Base-by-base conservation (phyloP, 1,140 invertebrate species). In the Aphelenchoides fujianensis region DNA sequence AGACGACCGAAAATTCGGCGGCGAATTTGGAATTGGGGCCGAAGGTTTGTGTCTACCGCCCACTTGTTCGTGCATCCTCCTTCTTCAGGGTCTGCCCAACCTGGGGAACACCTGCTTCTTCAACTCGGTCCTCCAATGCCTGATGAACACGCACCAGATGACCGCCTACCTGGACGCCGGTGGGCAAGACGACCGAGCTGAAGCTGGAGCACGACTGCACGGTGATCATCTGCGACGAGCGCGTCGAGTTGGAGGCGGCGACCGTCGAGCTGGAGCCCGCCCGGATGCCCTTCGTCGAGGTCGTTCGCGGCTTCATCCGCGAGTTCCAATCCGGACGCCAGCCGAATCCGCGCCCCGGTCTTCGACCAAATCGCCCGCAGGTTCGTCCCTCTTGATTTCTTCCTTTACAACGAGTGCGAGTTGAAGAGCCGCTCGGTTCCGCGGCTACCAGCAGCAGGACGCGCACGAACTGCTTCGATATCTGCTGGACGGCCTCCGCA, bases 91-190 rank as follows among this genome's bases (percentile, higher is more conserved):
- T n/a, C n/a, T n/a, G n/a, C n/a, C n/a, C n/a, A n/a, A n/a, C n/a
- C n/a, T n/a, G n/a, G 94, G 94, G 68, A 95, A 96, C 83, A 96
- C 94, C 0, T 97, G 94, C 85, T 97, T 95, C 87, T 95, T 95
- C 80, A 97, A 97, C 88, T 91, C 93, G 48, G 92, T 96, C 2
- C 89, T 96, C 87, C 94, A 97, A 82, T 83, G 82, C 55, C 61
- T 84, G 12, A 28, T 81, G 71, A 62, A 74, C 62, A 78, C 59
- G 12, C 76, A 75, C 54, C 41, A 63, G 7, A 35, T 84, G 9
- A 53, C 64, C 5, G 48, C 27, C 12, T 78, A 73, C 53, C 69
- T 80, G n/a, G 52, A 84, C 84, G 92, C 91, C 85, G n/a, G 86
- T 96, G 70, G 90, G 90, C 23, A 92, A 93, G 84, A 94, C 92